These are phyloP conservation scores for zebrafish (Danio rerio) DNA, from an alignment of 2,113 vertebrate species.

Conservation along the genomic window DNA sequence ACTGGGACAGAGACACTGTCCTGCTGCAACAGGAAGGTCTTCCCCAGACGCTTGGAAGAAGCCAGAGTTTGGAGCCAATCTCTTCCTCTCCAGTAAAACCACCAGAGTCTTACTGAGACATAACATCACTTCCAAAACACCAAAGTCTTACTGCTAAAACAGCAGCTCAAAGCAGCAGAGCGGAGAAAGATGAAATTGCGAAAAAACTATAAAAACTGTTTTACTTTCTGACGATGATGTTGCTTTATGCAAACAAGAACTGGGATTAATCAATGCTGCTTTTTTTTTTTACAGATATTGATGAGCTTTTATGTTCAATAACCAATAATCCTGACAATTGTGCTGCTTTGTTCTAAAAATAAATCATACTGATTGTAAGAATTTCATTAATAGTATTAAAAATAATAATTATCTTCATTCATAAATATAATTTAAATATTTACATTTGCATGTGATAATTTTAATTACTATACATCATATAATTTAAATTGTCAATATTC, in stretches of 20 bases:
- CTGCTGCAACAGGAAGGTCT: constrained; percentile 19
- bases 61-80: constrained; percentile 2
- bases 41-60: constrained; percentile 4
- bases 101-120: constrained; percentile 6
- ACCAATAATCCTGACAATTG: not conserved
- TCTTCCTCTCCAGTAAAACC: not conserved
- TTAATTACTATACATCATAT: too few relatives aligned
- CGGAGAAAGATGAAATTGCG: not conserved
- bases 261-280: too few relatives aligned
- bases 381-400: too few relatives aligned
- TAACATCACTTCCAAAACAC: not conserved
- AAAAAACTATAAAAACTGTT: not conserved
- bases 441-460: too few relatives aligned
- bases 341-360: not conserved
- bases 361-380: too few relatives aligned
- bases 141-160: not conserved
- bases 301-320: not conserved
- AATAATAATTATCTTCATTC: too few relatives aligned
- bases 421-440: too few relatives aligned
- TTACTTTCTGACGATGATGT: not conserved
- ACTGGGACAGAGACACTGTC: constrained; percentile 4
- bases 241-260: not conserved
- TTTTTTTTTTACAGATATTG: not conserved
- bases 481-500: too few relatives aligned
- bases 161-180: not conserved